phyloP scores from a whole-genome alignment of 2,888 invertebrate species.

The Drosophila rubida region DNA sequence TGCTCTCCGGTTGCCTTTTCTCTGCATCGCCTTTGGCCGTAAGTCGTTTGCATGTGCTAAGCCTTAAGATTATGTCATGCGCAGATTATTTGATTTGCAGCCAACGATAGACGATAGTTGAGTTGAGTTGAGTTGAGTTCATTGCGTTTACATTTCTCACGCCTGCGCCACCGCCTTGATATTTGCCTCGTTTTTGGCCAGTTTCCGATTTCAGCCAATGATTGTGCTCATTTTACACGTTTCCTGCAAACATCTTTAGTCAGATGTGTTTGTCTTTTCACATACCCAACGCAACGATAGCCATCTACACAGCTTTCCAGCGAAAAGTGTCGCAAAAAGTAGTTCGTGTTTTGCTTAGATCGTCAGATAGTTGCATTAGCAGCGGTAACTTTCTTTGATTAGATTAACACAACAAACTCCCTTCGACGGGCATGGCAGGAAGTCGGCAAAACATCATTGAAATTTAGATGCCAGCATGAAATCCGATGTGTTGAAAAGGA shows the following conservation, averaged over 20 bases:
- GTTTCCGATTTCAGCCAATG: constrained; percentile 69
- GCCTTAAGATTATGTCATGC: constrained; percentile 73
- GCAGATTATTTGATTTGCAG: constrained; percentile 61
- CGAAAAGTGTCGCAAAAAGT: constrained; percentile 50
- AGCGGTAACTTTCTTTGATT: constrained; percentile 74
- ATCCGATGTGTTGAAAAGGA: constrained; percentile 1
- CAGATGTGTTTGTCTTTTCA: constrained; percentile 71
- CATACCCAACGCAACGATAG: constrained; percentile 44
- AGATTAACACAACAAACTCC: constrained; percentile 46
- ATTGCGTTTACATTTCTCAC: constrained; percentile 79
- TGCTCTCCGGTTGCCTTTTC: constrained; percentile 52
- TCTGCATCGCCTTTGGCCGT: constrained; percentile 32
- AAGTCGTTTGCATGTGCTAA: constrained; percentile 70
- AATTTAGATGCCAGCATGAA: constrained; percentile 17
- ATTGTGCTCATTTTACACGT: constrained; percentile 67
- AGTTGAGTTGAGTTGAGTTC: constrained; percentile 15
- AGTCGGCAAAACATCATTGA: constrained; percentile 26
- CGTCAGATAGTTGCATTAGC: constrained; percentile 50
- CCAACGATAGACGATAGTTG: constrained; percentile 48
- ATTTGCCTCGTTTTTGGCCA: constrained; percentile 8
- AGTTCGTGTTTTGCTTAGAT: constrained; percentile 28
- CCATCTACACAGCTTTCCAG: constrained; percentile 59
- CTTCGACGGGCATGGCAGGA: constrained; percentile 12
- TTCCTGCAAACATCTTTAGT: constrained; percentile 52
- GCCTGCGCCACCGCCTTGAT: constrained; percentile 43